A percentile compares a stretch with the other conserved stretches of the same genome.
Conservation (phyloP, 2,797 vertebrate genomes). For the Danio choprae region DNA sequence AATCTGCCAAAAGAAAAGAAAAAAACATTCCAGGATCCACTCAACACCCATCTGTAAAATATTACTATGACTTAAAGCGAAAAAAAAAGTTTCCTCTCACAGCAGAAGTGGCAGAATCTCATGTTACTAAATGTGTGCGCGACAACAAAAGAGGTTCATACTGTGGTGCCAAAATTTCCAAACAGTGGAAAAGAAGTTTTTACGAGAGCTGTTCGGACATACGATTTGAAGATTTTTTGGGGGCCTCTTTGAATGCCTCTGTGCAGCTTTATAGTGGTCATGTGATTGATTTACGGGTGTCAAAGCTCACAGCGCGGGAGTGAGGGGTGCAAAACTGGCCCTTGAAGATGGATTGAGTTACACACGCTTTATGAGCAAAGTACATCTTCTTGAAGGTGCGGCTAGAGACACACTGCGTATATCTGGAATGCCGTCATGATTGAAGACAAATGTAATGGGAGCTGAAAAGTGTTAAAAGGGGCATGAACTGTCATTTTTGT, state of each 20-base stretch:
- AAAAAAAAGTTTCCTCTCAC: constrained; percentile 46
- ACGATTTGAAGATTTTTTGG: constrained; percentile 19
- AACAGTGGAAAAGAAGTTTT: constrained; percentile 24
- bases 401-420: constrained; percentile 22
- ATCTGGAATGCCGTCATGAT: background rate
- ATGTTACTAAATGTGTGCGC: constrained; percentile 64
- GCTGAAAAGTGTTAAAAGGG: constrained; percentile 4
- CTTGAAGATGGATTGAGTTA: constrained; percentile 62
- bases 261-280: constrained; percentile 36
- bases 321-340: constrained; percentile 33
- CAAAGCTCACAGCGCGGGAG: constrained; percentile 44
- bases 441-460: background rate
- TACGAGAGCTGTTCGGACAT: constrained; percentile 39
- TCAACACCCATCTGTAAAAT: constrained; percentile 75
- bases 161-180: constrained; percentile 10
- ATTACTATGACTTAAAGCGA: constrained; percentile 69
- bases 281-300: constrained; percentile 59
- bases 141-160: constrained; percentile 34
- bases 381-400: constrained; percentile 56
- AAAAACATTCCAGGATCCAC: constrained; percentile 33
- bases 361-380: constrained; percentile 47
- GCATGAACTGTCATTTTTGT: too few species aligned
- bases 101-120: constrained; percentile 69
- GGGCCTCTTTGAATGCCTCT: constrained; percentile 31
- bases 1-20: constrained; percentile 75